Conservation (phyloP, 2,113 vertebrate species). For the Aramus guarauna region DNA sequence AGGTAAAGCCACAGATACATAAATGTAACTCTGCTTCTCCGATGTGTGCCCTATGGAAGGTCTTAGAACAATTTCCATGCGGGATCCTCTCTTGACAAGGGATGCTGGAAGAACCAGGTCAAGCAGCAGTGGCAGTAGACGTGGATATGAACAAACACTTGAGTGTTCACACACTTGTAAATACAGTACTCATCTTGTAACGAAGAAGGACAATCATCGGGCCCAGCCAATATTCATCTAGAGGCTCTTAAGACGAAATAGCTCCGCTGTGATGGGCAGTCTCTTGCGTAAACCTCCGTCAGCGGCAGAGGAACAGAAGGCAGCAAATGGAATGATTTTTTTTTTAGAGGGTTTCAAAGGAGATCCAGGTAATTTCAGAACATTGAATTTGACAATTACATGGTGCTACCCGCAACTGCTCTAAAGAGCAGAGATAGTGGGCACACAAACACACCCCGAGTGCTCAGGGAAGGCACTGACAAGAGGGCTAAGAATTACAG, state of each 20-base stretch:
- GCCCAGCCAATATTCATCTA: neutral
- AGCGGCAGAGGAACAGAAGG: neutral
- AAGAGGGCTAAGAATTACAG: neutral
- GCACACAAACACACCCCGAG: neutral
- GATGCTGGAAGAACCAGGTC: neutral
- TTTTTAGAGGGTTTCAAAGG: neutral
- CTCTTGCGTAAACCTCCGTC: neutral
- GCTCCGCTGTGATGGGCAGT: neutral
- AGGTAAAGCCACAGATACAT: neutral
- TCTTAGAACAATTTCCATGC: neutral
- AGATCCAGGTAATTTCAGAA: conserved; percentile 31
- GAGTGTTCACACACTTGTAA: neutral
- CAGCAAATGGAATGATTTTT: neutral
- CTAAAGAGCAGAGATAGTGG: neutral
- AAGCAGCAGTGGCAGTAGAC: neutral
- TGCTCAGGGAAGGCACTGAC: neutral
- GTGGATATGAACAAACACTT: neutral
- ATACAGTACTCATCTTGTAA: neutral
- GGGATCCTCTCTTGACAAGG: neutral
- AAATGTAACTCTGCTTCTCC: neutral
- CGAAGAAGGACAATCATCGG: neutral
- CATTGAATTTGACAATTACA: conserved; percentile 7
- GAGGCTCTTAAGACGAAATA: neutral
- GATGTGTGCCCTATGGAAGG: neutral
- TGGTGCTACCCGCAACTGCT: neutral